Conservation (phyloP, 1,140 invertebrate species). For the Orchesella cincta region DNA sequence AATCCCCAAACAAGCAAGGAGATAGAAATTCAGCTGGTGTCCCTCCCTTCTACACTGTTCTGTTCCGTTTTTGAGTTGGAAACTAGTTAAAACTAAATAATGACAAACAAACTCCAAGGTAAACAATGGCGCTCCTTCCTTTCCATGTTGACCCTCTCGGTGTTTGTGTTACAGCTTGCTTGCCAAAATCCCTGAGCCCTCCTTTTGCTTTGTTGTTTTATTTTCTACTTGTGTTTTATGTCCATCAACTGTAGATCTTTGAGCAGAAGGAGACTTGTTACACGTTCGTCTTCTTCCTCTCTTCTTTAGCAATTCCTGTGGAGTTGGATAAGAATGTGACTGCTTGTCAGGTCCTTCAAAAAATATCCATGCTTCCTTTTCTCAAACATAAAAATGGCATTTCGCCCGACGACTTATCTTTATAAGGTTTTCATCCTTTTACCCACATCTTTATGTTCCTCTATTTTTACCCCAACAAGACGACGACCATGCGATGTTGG, state of each 20-base stretch:
- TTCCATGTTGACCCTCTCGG: background rate
- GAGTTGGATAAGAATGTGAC: background rate
- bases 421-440: conserved; percentile 23
- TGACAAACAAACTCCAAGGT: background rate
- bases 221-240: conserved; percentile 18
- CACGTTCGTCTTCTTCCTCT: conserved; percentile 5
- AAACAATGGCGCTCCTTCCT: background rate
- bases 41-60: too few species aligned
- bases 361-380: conserved; percentile 11
- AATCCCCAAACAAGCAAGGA: too few species aligned
- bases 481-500: background rate
- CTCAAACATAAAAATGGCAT: background rate
- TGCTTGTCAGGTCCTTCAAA: conserved; percentile 13
- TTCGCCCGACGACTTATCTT: conserved; percentile 12
- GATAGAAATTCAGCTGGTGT: too few species aligned
- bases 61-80: too few species aligned
- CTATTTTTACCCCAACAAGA: background rate
- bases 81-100: too few species aligned
- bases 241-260: conserved; percentile 22
- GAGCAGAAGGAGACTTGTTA: conserved; percentile 5
- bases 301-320: background rate
- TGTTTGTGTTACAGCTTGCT: background rate
- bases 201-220: conserved; percentile 10
- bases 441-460: background rate
- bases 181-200: background rate